Conservation (phyloP, 2,797 vertebrate genomes). For the Typhlichthys subterraneus region DNA sequence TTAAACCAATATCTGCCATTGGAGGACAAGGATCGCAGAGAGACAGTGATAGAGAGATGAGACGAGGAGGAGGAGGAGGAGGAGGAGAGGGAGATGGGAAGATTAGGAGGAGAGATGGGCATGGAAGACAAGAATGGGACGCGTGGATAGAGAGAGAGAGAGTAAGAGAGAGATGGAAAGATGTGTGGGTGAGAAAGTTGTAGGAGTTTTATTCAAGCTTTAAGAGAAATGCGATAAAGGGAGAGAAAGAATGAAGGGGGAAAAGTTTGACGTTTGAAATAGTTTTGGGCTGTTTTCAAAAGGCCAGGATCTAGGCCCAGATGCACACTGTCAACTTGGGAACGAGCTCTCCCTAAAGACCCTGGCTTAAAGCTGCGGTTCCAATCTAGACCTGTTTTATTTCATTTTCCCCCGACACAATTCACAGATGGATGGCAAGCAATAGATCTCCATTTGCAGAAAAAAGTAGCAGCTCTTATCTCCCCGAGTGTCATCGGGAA, state of each 20-base stretch:
- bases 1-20: conserved; percentile 75
- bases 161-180: conserved; percentile 40
- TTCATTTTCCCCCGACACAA: conserved; percentile 28
- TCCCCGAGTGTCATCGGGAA: conserved; percentile 25
- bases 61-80: conserved; percentile 25
- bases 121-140: conserved; percentile 58
- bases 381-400: conserved; percentile 26
- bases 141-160: conserved; percentile 57
- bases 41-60: conserved; percentile 62
- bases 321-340: conserved; percentile 45
- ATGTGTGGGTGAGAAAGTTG: conserved; percentile 55
- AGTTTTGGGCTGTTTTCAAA: conserved; percentile 56
- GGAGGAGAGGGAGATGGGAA: conserved; percentile 45
- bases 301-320: conserved; percentile 59
- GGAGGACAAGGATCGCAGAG: conserved; percentile 51
- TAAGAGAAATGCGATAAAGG: conserved; percentile 21
- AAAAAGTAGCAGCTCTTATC: conserved; percentile 15
- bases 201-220: conserved; percentile 32
- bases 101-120: conserved; percentile 49
- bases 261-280: conserved; percentile 56
- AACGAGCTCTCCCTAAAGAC: conserved; percentile 45
- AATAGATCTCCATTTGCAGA: conserved; percentile 29
- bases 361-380: conserved; percentile 44
- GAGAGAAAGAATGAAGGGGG: conserved; percentile 1
- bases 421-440: conserved; percentile 37